Evolutionary conservation across 1,140 invertebrate species (phyloP), one percentile per base, ranked within the genome.

Genomic region (Procambarus virginalis): DNA sequence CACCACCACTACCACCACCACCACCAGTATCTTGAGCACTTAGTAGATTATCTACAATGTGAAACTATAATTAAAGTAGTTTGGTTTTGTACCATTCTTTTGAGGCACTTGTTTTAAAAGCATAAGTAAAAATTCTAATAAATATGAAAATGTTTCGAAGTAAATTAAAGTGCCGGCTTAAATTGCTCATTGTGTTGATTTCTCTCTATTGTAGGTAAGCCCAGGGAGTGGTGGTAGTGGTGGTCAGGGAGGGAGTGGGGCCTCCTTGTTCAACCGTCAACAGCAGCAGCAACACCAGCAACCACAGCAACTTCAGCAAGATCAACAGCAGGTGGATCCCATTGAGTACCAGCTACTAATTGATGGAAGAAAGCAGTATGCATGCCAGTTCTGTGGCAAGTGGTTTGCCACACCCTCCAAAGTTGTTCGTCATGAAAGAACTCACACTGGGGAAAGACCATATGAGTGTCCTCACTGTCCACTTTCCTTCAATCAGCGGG

Each of bases 371-470:
- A 80, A 84, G 78, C 60, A 85, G 46, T 89, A 92, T 80, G 97
- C 98, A 93, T 99, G 99, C 93, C 97, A 97, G 92, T 97, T 98
- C 6, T 99, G 98, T 94, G 81, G 85, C 55, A 92, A 92, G 68
- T 84, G 81, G 84, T 92, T 92, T 83, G 78, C 83, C 79, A 92
- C 91, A 46, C 91, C 91, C 22, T 92, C 91, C 20, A 92, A 92
- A 81, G 78, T 92, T n/a, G 84, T 87, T 22, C 91, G 91, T 3
- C 91, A 92, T 86, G 91, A 89, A 64, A 86, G 91, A 60, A 95
- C 95, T 49, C 95, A 96, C 92, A 94, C 93, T 81, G 95, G 95
- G 9, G 94, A 95, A 88, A 95, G 96, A 92, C 95, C 95, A 77
- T 96, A 96, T 91, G 94, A 95, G 85, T 96, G 95, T 92, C 94